Evolutionary conservation across 2,797 vertebrate species (phyloP).

Genomic region (Brachyrhaphis roseni): DNA sequence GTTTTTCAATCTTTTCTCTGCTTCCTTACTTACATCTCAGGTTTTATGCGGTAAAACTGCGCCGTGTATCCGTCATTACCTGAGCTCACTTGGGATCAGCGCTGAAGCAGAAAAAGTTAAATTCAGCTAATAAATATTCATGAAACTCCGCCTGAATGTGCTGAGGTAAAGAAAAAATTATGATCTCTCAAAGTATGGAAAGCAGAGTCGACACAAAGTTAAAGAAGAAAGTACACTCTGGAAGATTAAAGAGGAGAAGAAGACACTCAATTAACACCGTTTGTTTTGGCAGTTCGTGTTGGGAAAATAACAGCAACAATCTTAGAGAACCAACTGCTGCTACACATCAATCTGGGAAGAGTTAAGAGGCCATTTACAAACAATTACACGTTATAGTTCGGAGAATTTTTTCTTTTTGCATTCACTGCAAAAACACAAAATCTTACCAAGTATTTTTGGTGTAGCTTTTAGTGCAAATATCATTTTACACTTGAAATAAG

Average conservation of each 20-base stretch:
- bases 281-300: neutral
- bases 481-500: no score
- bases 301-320: neutral
- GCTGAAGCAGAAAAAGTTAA: neutral
- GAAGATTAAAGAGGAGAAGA: neutral
- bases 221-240: no score
- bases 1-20: neutral
- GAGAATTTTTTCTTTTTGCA: no score
- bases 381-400: no score
- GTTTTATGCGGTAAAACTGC: neutral
- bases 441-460: no score
- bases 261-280: neutral
- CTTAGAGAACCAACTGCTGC: neutral
- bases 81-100: slow-evolving; percentile 6
- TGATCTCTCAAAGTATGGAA: neutral
- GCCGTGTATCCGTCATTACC: neutral
- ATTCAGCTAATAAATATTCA: neutral
- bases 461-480: no score
- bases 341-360: neutral
- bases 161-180: neutral
- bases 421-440: no score
- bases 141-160: neutral
- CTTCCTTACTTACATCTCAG: neutral
- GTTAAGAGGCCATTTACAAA: neutral
- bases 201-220: neutral